These are phyloP conservation scores for Zygothrica quintamaculata DNA, from an alignment of 2,888 invertebrate genomes.

Conservation along the genomic window DNA sequence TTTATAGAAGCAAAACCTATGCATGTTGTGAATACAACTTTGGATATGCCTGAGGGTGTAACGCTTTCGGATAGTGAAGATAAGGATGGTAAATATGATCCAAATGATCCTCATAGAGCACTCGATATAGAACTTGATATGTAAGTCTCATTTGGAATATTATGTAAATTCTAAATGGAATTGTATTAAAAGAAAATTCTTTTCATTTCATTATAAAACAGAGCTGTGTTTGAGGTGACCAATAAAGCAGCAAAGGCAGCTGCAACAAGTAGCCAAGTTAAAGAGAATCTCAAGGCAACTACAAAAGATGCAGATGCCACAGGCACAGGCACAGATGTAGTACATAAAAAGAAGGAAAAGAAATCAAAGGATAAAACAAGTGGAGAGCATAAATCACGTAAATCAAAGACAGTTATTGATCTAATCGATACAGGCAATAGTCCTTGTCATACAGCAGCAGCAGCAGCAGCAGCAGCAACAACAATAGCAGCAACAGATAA, in stretches of 20 bases:
- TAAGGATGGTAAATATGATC: constrained; percentile 86
- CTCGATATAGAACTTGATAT: constrained; percentile 96
- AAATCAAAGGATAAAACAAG: constrained; percentile 76
- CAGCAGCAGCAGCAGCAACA: too few species aligned
- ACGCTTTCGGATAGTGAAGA: constrained; percentile 91
- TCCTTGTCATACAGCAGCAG: too few species aligned
- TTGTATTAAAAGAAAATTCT: too few species aligned
- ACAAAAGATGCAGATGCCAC: constrained; percentile 11
- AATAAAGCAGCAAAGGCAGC: constrained; percentile 44
- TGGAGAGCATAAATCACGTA: constrained; percentile 46
- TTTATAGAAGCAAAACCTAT: constrained; percentile 82
- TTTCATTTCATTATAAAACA: constrained; percentile 38
- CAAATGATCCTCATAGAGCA: constrained; percentile 96
- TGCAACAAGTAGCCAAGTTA: constrained; percentile 34
- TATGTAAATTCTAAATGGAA: too few species aligned
- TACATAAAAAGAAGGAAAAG: constrained; percentile 81
- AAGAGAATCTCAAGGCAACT: constrained; percentile 65
- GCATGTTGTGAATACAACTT: constrained; percentile 91
- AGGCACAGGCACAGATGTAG: not conserved
- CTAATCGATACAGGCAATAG: constrained; percentile 57
- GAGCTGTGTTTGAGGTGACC: constrained; percentile 74
- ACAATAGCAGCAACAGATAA: constrained; percentile 22
- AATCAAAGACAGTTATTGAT: constrained; percentile 43
- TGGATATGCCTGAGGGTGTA: constrained; percentile 91
- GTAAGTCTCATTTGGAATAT: constrained; percentile 85